phyloP scores from a whole-genome alignment of 1,140 invertebrate species.

The Neuroterus valhalla region DNA sequence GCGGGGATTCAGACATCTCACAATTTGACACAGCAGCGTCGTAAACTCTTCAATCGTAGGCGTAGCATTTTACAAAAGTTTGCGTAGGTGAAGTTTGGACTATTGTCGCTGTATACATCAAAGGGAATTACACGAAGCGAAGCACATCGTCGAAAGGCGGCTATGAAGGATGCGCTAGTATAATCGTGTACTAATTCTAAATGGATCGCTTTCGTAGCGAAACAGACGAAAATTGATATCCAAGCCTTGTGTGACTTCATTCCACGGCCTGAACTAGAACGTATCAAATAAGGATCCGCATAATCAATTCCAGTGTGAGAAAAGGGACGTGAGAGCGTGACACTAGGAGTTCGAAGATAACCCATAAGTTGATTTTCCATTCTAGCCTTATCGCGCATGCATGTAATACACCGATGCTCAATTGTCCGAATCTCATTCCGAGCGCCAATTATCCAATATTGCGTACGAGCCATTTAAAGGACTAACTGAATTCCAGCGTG shows the following conservation, averaged over 20 bases:
- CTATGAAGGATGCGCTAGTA: not conserved
- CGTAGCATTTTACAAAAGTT: constrained; percentile 38
- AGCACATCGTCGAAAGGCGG: constrained; percentile 29
- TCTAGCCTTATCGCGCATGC: not conserved
- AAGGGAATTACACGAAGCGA: constrained; percentile 8
- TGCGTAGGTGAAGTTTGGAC: constrained; percentile 39
- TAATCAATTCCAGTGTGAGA: constrained; percentile 65
- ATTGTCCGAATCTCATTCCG: not conserved
- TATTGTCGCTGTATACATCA: constrained; percentile 34
- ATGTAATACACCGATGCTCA: not conserved
- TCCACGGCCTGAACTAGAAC: not conserved
- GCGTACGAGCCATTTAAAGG: not conserved
- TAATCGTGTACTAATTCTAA: constrained; percentile 41
- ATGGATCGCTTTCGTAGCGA: constrained; percentile 48
- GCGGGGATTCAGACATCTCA: constrained; percentile 51
- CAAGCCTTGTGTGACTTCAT: constrained; percentile 45
- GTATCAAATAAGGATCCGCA: constrained; percentile 61
- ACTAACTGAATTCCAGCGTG: not conserved
- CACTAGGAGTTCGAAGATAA: constrained; percentile 46
- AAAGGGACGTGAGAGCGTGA: constrained; percentile 59
- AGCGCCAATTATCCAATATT: constrained; percentile 8
- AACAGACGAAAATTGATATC: constrained; percentile 55
- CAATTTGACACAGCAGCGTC: constrained; percentile 47
- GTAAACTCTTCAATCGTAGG: constrained; percentile 46
- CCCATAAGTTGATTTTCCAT: constrained; percentile 56